Evolutionary conservation across 2,888 invertebrate genomes (phyloP).

Genomic region (Arenicola marina): DNA sequence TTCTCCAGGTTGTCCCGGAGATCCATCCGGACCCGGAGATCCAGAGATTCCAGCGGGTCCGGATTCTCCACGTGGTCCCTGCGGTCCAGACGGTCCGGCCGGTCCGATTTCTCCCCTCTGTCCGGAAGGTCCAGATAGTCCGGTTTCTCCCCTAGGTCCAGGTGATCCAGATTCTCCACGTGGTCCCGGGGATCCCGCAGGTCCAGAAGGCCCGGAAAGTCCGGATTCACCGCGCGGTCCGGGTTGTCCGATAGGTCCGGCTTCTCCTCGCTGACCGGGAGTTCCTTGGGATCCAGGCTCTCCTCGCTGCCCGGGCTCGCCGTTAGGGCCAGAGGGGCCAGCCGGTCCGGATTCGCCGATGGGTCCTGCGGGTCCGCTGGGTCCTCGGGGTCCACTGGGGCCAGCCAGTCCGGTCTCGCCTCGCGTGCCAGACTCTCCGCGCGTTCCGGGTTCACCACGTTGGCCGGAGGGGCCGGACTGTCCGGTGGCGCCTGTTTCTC

Average conservation of each 20-base stretch:
- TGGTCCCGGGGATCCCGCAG: slow-evolving; percentile 17
- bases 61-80: slow-evolving; percentile 64
- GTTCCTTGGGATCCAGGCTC: slow-evolving; percentile 13
- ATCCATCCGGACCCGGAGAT: slow-evolving; percentile 14
- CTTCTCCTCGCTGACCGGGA: neutral
- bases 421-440: slow-evolving; percentile 18
- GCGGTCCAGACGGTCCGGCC: slow-evolving; percentile 15
- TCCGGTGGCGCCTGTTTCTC: slow-evolving; percentile 15
- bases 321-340: slow-evolving; percentile 49
- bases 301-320: slow-evolving; percentile 13
- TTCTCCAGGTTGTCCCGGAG: slow-evolving; percentile 14
- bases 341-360: slow-evolving; percentile 68
- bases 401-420: slow-evolving; percentile 22
- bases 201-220: slow-evolving; percentile 13
- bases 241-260: slow-evolving; percentile 20
- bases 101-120: slow-evolving; percentile 11
- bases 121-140: slow-evolving; percentile 11
- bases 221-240: slow-evolving; percentile 65
- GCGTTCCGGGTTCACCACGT: slow-evolving; percentile 13
- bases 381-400: slow-evolving; percentile 13
- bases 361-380: slow-evolving; percentile 20
- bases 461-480: slow-evolving; percentile 22
- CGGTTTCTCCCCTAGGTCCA: slow-evolving; percentile 15
- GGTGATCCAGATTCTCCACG: slow-evolving; percentile 18
- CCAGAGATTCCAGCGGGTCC: slow-evolving; percentile 1